phyloP scores from a whole-genome alignment of 2,797 vertebrate genomes.

The Pipistrellus pygmaeus region DNA sequence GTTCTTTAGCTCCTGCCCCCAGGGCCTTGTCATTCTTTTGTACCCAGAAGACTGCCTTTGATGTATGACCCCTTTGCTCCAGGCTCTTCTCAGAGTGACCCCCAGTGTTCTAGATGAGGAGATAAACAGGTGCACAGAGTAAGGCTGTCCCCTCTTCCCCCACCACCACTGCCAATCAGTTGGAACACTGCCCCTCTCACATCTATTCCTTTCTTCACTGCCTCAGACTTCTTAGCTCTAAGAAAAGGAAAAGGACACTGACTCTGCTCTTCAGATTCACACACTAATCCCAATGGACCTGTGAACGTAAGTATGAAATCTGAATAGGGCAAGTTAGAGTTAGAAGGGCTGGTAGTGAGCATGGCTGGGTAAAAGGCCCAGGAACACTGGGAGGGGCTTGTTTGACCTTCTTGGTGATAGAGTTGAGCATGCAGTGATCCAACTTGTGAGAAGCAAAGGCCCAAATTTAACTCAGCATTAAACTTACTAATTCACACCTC shows the following conservation, averaged over 20 bases:
- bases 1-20: neutral
- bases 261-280: neutral
- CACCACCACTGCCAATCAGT: neutral
- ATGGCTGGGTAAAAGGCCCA: neutral
- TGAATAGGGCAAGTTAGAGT: slow-evolving; percentile 32
- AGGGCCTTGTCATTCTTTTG: neutral
- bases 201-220: neutral
- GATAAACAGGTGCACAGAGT: neutral
- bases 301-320: neutral
- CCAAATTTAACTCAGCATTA: neutral
- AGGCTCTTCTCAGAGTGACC: slow-evolving; percentile 63
- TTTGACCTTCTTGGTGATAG: neutral
- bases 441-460: neutral
- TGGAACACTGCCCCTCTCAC: neutral
- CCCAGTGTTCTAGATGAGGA: slow-evolving; percentile 67
- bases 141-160: neutral
- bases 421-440: slow-evolving; percentile 11
- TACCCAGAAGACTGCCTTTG: slow-evolving; percentile 41
- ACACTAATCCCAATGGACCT: too few species aligned
- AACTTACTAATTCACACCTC: too few species aligned
- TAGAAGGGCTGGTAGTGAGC: neutral
- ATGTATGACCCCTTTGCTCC: slow-evolving; percentile 39
- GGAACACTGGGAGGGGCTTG: neutral
- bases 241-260: neutral
- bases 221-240: neutral